These are phyloP conservation scores for Siniperca scherzeri DNA, from an alignment of 2,797 vertebrate genomes.

Conservation along the genomic window DNA sequence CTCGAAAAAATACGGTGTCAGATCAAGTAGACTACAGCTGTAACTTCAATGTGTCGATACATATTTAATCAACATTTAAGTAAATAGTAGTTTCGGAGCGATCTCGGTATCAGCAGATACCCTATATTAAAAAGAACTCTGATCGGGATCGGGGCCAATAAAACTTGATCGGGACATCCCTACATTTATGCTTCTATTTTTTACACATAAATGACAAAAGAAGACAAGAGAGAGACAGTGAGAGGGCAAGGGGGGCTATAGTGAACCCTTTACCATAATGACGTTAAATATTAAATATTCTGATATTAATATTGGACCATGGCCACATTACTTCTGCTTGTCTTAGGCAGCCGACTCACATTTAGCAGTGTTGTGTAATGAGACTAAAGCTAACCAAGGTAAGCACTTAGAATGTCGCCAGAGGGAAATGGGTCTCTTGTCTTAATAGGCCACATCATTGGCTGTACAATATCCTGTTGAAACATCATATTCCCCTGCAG, in stretches of 20 bases:
- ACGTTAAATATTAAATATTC: neutral
- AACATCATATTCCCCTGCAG: constrained; percentile 7
- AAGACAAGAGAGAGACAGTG: neutral
- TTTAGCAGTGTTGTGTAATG: neutral
- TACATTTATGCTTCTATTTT: neutral
- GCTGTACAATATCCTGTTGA: constrained; percentile 35
- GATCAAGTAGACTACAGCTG: neutral
- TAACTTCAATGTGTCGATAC: neutral
- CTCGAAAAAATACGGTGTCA: neutral
- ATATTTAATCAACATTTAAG: no score
- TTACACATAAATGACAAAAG: neutral
- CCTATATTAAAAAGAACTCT: neutral
- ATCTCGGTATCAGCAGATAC: neutral
- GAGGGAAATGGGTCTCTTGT: neutral
- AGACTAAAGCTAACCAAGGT: neutral
- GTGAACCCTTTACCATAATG: neutral
- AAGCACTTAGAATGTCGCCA: neutral
- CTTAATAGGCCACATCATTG: constrained; percentile 24
- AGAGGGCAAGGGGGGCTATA: neutral
- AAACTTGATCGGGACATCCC: neutral
- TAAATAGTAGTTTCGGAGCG: no score
- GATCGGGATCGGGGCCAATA: neutral
- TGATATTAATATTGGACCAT: neutral
- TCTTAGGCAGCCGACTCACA: neutral
- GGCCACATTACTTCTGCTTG: neutral